Percentiles rank a stretch among this genome's conserved stretches.
Evolutionary conservation across 2,113 vertebrate genomes (phyloP).

Genomic region (Sinocyclocheilus maitianheensis): DNA sequence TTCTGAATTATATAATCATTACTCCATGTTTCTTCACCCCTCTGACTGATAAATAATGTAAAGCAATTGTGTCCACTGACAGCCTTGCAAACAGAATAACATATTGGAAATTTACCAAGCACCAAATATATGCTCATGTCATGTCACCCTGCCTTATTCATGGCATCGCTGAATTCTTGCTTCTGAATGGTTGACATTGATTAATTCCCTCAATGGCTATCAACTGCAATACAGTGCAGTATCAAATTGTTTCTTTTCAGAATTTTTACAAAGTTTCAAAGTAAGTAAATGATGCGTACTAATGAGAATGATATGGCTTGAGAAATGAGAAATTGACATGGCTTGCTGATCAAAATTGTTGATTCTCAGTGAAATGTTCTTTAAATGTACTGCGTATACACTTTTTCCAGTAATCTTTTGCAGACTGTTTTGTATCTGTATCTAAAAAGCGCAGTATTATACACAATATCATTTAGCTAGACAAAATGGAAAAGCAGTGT

Average conservation of each 20-base stretch:
- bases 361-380: not conserved
- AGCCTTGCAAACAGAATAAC: not conserved
- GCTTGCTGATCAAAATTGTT: no score
- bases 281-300: not conserved
- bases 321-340: not conserved
- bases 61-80: not conserved
- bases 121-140: not conserved
- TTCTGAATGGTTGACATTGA: not conserved
- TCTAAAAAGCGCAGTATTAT: not conserved
- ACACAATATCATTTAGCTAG: not conserved
- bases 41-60: conserved; percentile 3
- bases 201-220: not conserved
- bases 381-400: not conserved
- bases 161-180: not conserved
- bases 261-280: not conserved
- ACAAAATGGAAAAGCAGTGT: no score
- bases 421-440: no score
- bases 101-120: not conserved
- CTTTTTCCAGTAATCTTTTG: no score
- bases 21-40: not conserved
- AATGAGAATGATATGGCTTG: not conserved
- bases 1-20: not conserved
- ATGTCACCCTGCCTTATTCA: not conserved
- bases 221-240: not conserved
- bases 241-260: not conserved